A percentile compares a stretch with the other conserved stretches of the same genome.
Conservation (phyloP, 2,888 invertebrate genomes). For the Mermis nigrescens region DNA sequence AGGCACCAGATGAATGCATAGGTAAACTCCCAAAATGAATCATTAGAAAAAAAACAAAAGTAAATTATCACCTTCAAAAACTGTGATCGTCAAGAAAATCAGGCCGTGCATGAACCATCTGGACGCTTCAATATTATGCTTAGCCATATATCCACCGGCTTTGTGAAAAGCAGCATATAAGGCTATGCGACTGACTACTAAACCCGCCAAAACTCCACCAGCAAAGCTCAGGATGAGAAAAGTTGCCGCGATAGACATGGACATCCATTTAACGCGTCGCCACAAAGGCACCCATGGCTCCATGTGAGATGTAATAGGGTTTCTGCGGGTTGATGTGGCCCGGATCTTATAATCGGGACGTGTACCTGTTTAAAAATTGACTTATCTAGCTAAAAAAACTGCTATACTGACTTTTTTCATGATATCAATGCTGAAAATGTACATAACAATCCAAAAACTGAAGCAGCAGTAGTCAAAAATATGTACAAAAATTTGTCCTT, state of each 20-base stretch:
- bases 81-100: not conserved
- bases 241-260: not conserved
- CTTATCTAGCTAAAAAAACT: too few species aligned
- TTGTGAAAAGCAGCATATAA: not conserved
- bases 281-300: not conserved
- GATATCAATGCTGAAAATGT: too few species aligned
- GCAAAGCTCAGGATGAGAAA: not conserved
- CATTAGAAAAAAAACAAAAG: too few species aligned
- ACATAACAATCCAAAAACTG: too few species aligned
- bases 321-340: not conserved
- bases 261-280: not conserved
- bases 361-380: too few species aligned
- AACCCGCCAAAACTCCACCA: not conserved
- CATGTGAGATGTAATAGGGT: not conserved
- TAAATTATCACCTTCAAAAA: not conserved
- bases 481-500: too few species aligned
- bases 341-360: not conserved
- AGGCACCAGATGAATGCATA: too few species aligned
- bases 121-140: not conserved
- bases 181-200: constrained; percentile 1
- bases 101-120: not conserved
- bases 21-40: too few species aligned
- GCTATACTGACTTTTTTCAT: too few species aligned
- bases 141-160: not conserved
- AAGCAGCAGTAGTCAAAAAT: too few species aligned